These are phyloP conservation scores for Trissonchulus latispiculum DNA, from an alignment of 2,888 invertebrate genomes.

Conservation along the genomic window DNA sequence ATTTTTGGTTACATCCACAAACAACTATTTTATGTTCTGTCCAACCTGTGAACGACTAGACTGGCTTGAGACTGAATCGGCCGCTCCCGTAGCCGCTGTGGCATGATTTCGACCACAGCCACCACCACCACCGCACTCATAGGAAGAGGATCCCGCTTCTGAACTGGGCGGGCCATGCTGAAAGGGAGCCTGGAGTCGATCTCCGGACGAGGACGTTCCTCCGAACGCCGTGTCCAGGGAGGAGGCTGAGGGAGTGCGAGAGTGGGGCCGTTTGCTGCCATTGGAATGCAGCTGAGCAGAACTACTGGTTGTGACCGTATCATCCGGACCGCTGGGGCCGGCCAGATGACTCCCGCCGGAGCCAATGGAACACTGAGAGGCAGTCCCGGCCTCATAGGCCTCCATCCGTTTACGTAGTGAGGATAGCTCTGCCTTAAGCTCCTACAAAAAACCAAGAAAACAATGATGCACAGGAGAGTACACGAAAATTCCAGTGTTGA, in stretches of 20 bases:
- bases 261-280: not conserved
- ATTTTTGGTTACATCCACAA: too few species aligned
- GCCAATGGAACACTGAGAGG: conserved; percentile 13
- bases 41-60: too few species aligned
- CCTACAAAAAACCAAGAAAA: conserved; percentile 49
- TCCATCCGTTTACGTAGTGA: conserved; percentile 45
- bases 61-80: too few species aligned
- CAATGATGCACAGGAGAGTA: not conserved
- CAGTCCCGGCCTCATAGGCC: conserved; percentile 35
- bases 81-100: too few species aligned
- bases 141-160: too few species aligned
- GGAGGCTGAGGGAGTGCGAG: conserved; percentile 13
- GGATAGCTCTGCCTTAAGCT: conserved; percentile 61
- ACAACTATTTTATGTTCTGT: too few species aligned
- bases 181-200: too few species aligned
- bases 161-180: too few species aligned
- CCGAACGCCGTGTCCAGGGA: conserved; percentile 23
- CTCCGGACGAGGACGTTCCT: conserved; percentile 16
- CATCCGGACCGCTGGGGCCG: too few species aligned
- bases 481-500: not conserved
- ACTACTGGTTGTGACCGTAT: too few species aligned
- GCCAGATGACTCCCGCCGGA: conserved; percentile 15
- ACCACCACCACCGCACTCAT: too few species aligned
- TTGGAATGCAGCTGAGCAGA: not conserved
- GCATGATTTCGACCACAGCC: too few species aligned